Conservation (phyloP, 2,113 vertebrate species). For the Neogobius melanostomus region DNA sequence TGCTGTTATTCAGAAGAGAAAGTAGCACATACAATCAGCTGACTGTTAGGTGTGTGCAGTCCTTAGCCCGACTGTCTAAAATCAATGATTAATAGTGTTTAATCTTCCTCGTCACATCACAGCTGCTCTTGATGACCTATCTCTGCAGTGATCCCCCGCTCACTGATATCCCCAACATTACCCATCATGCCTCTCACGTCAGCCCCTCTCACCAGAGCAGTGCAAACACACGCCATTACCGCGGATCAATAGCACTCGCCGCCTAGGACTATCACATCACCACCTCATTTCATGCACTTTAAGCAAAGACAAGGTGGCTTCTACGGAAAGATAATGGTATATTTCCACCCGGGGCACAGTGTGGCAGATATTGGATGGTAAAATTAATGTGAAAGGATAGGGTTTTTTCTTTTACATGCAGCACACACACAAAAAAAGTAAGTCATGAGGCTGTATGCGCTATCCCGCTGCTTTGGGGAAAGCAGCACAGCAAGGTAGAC, state of each 20-base stretch:
- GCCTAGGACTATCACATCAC: conserved; percentile 15
- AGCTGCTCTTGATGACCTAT: conserved; percentile 15
- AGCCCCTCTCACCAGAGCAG: conserved; percentile 11
- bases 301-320: conserved; percentile 18
- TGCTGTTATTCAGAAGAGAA: too few species aligned
- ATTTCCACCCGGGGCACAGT: not conserved
- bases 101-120: conserved; percentile 23
- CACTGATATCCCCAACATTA: conserved; percentile 2
- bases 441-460: too few species aligned
- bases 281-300: conserved; percentile 37
- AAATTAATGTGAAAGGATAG: conserved; percentile 14
- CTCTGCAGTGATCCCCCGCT: not conserved
- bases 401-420: not conserved
- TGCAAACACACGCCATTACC: conserved; percentile 32
- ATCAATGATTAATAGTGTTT: conserved; percentile 29
- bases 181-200: not conserved
- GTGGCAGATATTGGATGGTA: not conserved
- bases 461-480: too few species aligned
- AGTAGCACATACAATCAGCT: too few species aligned
- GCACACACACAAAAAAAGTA: too few species aligned
- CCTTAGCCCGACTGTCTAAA: not conserved
- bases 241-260: conserved; percentile 25
- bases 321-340: conserved; percentile 10
- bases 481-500: too few species aligned
- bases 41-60: too few species aligned